Evolutionary conservation across 2,888 invertebrate genomes (phyloP), one percentile per base, ranked within the genome.

Genomic region (Torymus texanus): DNA sequence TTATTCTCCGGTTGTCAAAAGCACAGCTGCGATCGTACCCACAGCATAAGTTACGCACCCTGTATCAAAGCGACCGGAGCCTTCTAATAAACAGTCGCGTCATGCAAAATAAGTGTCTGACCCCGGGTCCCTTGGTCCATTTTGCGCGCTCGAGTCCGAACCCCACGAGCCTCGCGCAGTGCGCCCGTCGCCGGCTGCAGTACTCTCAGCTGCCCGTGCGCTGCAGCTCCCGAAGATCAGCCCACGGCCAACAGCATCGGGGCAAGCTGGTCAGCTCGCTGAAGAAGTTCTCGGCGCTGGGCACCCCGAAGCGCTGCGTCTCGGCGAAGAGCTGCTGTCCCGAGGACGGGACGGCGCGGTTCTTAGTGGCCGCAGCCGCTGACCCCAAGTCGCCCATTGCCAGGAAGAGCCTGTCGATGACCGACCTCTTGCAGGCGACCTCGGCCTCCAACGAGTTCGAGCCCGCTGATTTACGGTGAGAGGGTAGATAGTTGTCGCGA

Each of bases 381-480:
- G 53, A 2, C 13, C 8, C 41, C 8, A 41, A 41, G 8, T 67
- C 55, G 16, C 51, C 59, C 78, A 81, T 12, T 51, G 62, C 59
- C 74, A 83, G 55, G 68, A 89, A 87, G 80, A 90, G 90, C 72
- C 70, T 88, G 4, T 90, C 90, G 14, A 85, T 90, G 86, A 85
- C 85, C 68, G 87, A 90, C 73, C 82, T 90, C 4, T 84, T 87
- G 0, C 84, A 86, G 2, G 63, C 79, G 2, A 50, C 59, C 21
- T 51, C 14, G 13, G 29, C 50, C 11, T 13, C 21, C 29, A 12
- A n/a, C 2, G 74, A 53, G 3, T 75, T 71, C 8, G 76, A 62
- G 29, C n/a, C 41, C 0, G 63, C 51, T n/a, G 71, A 79, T 13
- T 13, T 53, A 4, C 66, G 75, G 75, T 75, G 55, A 29, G 59